A percentile compares a stretch with the other conserved stretches of the same genome.
phyloP scores from a whole-genome alignment of 2,113 vertebrate species.

The Acanthisitta chloris region DNA sequence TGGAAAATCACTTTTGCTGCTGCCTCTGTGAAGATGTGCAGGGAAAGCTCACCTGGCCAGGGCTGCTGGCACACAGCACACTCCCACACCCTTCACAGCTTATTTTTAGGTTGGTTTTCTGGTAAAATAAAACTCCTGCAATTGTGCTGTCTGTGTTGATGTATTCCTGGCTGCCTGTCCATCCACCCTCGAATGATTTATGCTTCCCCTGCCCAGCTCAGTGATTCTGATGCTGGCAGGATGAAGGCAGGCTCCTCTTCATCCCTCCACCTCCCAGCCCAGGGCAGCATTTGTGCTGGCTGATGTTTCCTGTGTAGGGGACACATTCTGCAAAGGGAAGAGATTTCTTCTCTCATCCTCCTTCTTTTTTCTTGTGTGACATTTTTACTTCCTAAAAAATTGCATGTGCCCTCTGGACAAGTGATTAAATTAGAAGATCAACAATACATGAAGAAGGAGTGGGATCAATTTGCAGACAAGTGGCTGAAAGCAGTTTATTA shows the following conservation, averaged over 20 bases:
- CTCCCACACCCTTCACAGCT: accelerated
- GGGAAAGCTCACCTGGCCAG: background rate
- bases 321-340: background rate
- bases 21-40: background rate
- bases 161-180: background rate
- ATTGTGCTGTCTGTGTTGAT: background rate
- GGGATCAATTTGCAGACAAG: background rate
- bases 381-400: slow-evolving; percentile 30
- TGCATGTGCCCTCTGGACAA: slow-evolving; percentile 7
- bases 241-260: background rate
- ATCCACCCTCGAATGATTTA: background rate
- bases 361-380: background rate
- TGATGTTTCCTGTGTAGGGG: background rate
- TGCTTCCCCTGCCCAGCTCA: background rate
- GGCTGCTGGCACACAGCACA: background rate
- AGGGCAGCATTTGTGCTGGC: background rate
- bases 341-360: background rate
- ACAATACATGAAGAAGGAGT: background rate
- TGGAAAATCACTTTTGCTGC: background rate
- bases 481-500: background rate
- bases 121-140: background rate
- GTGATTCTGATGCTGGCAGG: background rate
- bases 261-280: background rate
- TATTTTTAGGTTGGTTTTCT: background rate
- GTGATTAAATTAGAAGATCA: slow-evolving; percentile 43